phyloP scores from a whole-genome alignment of 2,797 vertebrate species.

The Varecia variegata region DNA sequence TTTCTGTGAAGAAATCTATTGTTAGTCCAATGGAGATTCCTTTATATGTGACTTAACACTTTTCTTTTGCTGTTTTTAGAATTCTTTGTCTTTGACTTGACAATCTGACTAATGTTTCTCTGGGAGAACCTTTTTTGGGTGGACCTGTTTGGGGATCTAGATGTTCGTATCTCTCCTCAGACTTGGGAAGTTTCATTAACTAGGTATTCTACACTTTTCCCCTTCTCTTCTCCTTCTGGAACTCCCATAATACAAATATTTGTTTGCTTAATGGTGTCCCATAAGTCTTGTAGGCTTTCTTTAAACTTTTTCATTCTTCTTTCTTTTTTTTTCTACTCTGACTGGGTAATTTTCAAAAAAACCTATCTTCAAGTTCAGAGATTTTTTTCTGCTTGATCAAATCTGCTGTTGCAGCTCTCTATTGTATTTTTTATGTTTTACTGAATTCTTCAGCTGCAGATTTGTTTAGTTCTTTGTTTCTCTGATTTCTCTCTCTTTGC shows the following conservation, averaged over 20 bases:
- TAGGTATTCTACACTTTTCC: not conserved
- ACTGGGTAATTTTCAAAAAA: not conserved
- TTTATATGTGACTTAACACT: not conserved
- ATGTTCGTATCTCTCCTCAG: not conserved
- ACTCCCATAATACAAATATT: not conserved
- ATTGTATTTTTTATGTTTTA: not conserved
- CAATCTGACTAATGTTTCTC: not conserved
- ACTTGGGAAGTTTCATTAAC: not conserved
- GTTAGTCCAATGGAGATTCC: not conserved
- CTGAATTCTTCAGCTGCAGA: not conserved
- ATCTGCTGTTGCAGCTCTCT: not conserved
- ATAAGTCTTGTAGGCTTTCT: not conserved
- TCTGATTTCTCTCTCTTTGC: not conserved
- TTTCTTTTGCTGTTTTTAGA: not conserved
- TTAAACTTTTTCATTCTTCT: not conserved
- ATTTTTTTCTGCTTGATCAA: not conserved
- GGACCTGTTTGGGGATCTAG: not conserved
- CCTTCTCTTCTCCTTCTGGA: not conserved
- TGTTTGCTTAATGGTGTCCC: not conserved
- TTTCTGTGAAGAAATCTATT: not conserved
- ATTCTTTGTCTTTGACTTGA: not conserved
- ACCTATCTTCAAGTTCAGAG: not conserved
- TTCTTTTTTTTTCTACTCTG: not conserved
- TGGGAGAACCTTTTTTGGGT: not conserved
- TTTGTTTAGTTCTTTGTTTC: not conserved